phyloP scores from a whole-genome alignment of 2,797 vertebrate genomes.

The Rhinella marina region DNA sequence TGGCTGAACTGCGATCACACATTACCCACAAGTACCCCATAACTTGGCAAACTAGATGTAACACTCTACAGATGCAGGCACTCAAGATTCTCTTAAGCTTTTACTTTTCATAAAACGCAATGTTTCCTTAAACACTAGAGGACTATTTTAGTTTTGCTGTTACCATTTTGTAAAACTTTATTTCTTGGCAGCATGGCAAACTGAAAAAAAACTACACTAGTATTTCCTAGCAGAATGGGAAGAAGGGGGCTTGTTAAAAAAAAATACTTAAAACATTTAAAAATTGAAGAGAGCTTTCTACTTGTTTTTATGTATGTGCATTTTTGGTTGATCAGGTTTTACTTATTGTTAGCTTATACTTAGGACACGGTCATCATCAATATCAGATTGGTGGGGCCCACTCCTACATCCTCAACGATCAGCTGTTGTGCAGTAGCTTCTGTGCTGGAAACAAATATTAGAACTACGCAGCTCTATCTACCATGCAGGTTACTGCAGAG shows the following conservation, averaged over 20 bases:
- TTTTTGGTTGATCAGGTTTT: too few relatives aligned
- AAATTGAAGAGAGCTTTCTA: neutral
- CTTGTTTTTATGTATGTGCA: too few relatives aligned
- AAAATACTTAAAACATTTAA: neutral
- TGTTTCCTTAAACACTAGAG: neutral
- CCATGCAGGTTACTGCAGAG: too few relatives aligned
- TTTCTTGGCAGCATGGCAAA: neutral
- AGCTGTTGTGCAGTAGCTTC: too few relatives aligned
- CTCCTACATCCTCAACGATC: too few relatives aligned
- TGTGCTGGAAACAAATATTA: too few relatives aligned
- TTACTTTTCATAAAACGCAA: conserved; percentile 27
- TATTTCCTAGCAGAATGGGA: neutral
- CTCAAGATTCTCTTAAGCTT: conserved; percentile 5
- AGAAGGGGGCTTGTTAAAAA: neutral
- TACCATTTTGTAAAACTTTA: neutral
- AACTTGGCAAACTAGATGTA: neutral
- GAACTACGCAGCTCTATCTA: too few relatives aligned
- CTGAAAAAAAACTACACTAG: neutral
- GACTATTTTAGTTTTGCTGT: neutral
- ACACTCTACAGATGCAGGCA: neutral
- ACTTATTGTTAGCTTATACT: too few relatives aligned
- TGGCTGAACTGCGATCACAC: conserved; percentile 23
- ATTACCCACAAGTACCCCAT: conserved; percentile 5
- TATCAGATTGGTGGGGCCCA: too few relatives aligned
- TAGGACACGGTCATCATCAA: too few relatives aligned